Conservation (phyloP, 2,113 vertebrate species). For the Cepphus grylle region DNA sequence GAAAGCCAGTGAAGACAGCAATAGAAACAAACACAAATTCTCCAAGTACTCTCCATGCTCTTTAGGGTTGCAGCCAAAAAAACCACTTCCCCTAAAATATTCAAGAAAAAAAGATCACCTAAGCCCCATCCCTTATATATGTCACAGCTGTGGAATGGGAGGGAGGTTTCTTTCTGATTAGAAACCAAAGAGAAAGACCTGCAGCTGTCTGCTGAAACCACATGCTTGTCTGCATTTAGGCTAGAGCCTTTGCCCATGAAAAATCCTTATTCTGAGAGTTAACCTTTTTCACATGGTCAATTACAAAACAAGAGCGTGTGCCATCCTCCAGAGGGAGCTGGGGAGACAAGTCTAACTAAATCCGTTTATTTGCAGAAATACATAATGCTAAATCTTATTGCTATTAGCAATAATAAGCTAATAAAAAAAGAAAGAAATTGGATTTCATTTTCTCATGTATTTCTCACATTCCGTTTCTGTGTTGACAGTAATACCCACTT, state of each 20-base stretch:
- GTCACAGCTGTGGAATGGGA: constrained; percentile 41
- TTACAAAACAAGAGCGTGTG: not conserved
- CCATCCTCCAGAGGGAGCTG: constrained; percentile 12
- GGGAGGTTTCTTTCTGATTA: constrained; percentile 26
- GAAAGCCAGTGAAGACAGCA: constrained; percentile 51
- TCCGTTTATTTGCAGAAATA: not conserved
- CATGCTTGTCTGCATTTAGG: not conserved
- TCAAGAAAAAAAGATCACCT: not conserved
- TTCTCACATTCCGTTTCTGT: not conserved
- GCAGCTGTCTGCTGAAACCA: constrained; percentile 34
- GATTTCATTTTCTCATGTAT: not conserved
- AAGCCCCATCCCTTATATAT: constrained; percentile 57
- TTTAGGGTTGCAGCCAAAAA: not conserved
- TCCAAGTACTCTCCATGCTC: constrained; percentile 59
- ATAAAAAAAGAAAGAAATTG: not conserved
- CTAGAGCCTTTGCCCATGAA: not conserved
- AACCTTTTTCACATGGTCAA: not conserved
- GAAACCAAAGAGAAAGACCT: not conserved
- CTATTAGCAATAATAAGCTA: not conserved
- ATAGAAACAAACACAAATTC: constrained; percentile 48
- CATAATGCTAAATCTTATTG: not conserved
- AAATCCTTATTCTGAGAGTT: not conserved
- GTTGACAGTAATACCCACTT: too few species aligned
- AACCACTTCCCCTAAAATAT: not conserved
- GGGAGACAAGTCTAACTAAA: not conserved